Evolutionary conservation across 1,140 invertebrate genomes (phyloP).

Genomic region (Zaprionus taronus): DNA sequence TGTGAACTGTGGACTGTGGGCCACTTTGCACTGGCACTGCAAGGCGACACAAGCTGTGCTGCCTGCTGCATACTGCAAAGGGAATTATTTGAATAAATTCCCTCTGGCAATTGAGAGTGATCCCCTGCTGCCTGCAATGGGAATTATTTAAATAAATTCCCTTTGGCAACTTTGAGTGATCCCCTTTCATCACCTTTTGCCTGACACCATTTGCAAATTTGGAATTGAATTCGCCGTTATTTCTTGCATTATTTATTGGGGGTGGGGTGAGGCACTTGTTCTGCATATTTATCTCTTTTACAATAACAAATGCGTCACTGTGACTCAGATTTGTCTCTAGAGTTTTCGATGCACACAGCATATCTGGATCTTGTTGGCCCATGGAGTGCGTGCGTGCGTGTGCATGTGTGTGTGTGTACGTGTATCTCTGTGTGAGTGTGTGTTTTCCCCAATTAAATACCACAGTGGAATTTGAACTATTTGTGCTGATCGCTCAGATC

Average conservation of each 20-base stretch:
- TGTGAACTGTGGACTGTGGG: constrained; percentile 1
- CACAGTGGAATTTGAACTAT: constrained; percentile 51
- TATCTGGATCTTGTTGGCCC: constrained; percentile 32
- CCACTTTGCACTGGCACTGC: constrained; percentile 3
- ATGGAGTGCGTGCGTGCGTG: constrained; percentile 4
- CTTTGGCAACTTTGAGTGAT: neutral
- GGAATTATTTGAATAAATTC: neutral
- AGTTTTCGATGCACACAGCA: constrained; percentile 27
- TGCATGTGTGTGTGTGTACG: neutral
- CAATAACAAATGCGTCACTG: constrained; percentile 36
- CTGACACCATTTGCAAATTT: constrained; percentile 4
- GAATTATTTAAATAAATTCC: constrained; percentile 1
- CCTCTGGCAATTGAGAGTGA: neutral
- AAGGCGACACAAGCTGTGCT: neutral
- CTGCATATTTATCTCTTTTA: constrained; percentile 39
- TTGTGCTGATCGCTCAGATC: constrained; percentile 27
- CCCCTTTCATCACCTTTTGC: neutral
- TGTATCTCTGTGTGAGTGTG: constrained; percentile 13
- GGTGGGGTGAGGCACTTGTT: constrained; percentile 42
- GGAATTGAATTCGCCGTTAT: constrained; percentile 16
- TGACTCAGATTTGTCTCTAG: constrained; percentile 40
- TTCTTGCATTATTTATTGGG: constrained; percentile 42
- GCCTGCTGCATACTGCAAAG: neutral
- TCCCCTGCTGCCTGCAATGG: neutral
- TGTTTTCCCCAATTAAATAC: constrained; percentile 42